A percentile compares a stretch with the other conserved stretches of the same genome.
Evolutionary conservation across 2,888 invertebrate species (phyloP).

Genomic region (Drosophila borborema): DNA sequence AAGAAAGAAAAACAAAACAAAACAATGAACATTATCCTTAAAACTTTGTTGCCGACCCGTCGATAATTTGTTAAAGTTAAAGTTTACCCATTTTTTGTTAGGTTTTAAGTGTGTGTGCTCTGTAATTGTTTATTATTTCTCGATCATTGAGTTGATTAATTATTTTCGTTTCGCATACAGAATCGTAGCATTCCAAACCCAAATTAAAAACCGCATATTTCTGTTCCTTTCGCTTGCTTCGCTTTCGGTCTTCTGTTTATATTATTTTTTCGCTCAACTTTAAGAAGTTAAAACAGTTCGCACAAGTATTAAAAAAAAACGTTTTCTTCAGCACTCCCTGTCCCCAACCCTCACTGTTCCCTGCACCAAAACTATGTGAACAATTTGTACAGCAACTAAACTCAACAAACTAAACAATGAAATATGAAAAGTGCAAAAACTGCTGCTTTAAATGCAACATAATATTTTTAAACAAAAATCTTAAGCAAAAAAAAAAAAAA

Average conservation of each 20-base stretch:
- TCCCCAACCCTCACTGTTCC: conserved; percentile 32
- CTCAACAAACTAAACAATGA: conserved; percentile 62
- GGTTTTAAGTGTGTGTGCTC: conserved; percentile 73
- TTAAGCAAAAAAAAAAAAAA: conserved; percentile 5
- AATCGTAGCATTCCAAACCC: conserved; percentile 75
- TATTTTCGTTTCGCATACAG: conserved; percentile 56
- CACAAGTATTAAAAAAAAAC: conserved; percentile 70
- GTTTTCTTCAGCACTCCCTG: conserved; percentile 36
- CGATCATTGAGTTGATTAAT: conserved; percentile 21
- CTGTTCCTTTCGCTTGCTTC: conserved; percentile 40
- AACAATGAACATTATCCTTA: conserved; percentile 33
- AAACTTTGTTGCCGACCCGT: conserved; percentile 47
- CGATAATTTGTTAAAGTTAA: conserved; percentile 74
- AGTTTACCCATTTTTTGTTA: conserved; percentile 72
- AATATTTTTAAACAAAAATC: conserved; percentile 51
- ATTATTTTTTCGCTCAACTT: conserved; percentile 29
- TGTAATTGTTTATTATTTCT: conserved; percentile 61
- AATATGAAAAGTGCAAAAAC: conserved; percentile 69
- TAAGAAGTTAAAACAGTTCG: conserved; percentile 64
- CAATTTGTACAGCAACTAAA: conserved; percentile 73
- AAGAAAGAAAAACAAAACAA: conserved; percentile 34
- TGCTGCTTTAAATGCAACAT: conserved; percentile 65
- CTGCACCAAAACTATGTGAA: conserved; percentile 63
- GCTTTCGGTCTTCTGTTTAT: conserved; percentile 30
- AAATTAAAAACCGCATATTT: conserved; percentile 49